A percentile compares a stretch with the other conserved stretches of the same genome.
Conservation (phyloP, 2,888 invertebrate genomes). For the Disparrhopalites patrizii region DNA sequence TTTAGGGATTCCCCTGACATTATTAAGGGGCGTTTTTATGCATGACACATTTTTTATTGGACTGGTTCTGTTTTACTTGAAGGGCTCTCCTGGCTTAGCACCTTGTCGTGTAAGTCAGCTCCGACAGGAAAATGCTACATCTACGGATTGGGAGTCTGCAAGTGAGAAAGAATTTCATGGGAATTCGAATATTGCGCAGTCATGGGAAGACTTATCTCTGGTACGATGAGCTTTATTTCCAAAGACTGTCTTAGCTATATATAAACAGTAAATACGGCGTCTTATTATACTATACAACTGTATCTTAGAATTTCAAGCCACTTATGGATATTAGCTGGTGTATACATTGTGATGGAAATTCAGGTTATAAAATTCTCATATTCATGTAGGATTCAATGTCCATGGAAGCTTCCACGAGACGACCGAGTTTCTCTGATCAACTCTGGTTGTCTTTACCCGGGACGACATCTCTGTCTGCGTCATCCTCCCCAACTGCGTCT, state of each 20-base stretch:
- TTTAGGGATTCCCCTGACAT: too few species aligned
- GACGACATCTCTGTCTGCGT: conserved; percentile 40
- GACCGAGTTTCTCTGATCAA: conserved; percentile 46
- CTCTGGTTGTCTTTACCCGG: conserved; percentile 47
- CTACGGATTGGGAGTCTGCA: conserved; percentile 66
- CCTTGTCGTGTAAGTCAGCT: conserved; percentile 84
- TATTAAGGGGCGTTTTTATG: too few species aligned
- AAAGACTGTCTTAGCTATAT: background rate
- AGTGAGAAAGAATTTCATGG: conserved; percentile 88
- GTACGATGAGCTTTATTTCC: conserved; percentile 51
- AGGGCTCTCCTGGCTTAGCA: conserved; percentile 58
- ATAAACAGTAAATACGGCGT: too few species aligned
- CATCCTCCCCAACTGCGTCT: conserved; percentile 48
- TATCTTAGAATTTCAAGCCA: too few species aligned
- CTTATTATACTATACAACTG: too few species aligned
- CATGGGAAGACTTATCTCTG: conserved; percentile 84
- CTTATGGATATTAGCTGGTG: too few species aligned
- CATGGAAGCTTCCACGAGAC: conserved; percentile 44
- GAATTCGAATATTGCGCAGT: conserved; percentile 90
- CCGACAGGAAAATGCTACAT: conserved; percentile 63
- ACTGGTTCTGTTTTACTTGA: too few species aligned
- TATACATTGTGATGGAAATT: too few species aligned
- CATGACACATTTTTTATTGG: background rate
- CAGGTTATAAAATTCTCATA: background rate
- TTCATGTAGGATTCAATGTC: conserved; percentile 46